Evolutionary conservation across 2,113 vertebrate species (phyloP), one percentile per base, ranked within the genome.

Genomic region (Toxotes jaculatrix): DNA sequence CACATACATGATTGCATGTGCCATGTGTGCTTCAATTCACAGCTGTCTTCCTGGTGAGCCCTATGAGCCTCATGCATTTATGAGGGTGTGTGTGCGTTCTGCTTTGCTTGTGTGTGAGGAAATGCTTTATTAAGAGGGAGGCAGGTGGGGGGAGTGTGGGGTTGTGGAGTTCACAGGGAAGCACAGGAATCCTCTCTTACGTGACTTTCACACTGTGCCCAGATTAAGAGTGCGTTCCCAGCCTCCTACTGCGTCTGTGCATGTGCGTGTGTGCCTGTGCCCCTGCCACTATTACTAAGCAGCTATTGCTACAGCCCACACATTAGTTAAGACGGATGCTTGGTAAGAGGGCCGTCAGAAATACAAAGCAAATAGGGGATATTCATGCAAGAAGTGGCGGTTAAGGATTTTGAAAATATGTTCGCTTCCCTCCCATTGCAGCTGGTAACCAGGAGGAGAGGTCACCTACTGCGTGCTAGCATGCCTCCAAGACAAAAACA

Each of bases 181-280:
- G 81, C 82, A 62, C 63, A 85, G 90, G 87, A 90, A 89, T 93
- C 89, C 90, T 88, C 83, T 89, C 68, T 83, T 86, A 88, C 68
- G 65, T 63, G 68, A 91, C 91, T 89, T 91, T 90, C 91, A 86
- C 78, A 77, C 79, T 85, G 87, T 38, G 77, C 80, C 71, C 82
- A 89, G 91, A 93, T 93, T 92, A 93, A 84, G 75, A 80, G 77
- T 16, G 71, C 63, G 55, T 90, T 91, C 88, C 88, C 87, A 91
- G 87, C 88, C 90, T 86, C 92, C 85, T 63, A 77, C 75, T 80
- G 90, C 1, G 76, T 7, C 27, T 27, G 11, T 57, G 71, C 31
- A 21, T 49, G 65, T 68, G 56, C 21, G 36, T 23, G 14, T 23
- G n/a, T 34, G 51, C 36, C 19, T 34, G 59, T 51, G 62, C 60